Percentiles rank a stretch among this genome's conserved stretches.
These are phyloP conservation scores for Scolopax rusticola DNA, from an alignment of 2,797 vertebrate species.

Conservation along the genomic window DNA sequence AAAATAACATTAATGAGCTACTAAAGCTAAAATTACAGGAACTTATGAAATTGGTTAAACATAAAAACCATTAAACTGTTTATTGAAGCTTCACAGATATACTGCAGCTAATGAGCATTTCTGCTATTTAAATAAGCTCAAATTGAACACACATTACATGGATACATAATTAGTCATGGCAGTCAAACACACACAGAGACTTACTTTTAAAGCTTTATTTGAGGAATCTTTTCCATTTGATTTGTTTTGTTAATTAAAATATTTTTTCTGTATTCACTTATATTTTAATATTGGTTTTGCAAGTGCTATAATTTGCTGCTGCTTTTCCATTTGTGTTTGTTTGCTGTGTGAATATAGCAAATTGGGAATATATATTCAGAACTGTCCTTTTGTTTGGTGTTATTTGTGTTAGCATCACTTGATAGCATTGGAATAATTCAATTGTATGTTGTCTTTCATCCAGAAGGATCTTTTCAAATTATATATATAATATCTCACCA, in stretches of 20 bases:
- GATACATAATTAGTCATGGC: slow-evolving; percentile 88
- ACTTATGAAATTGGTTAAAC: slow-evolving; percentile 88
- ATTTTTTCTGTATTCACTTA: slow-evolving; percentile 81
- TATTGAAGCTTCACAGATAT: slow-evolving; percentile 87
- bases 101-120: slow-evolving; percentile 86
- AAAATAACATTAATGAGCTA: slow-evolving; percentile 87
- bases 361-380: slow-evolving; percentile 60
- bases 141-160: slow-evolving; percentile 87
- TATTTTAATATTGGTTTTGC: slow-evolving; percentile 79
- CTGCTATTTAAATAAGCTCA: slow-evolving; percentile 88
- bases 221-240: slow-evolving; percentile 86
- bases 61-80: slow-evolving; percentile 88
- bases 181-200: slow-evolving; percentile 82
- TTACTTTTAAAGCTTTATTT: slow-evolving; percentile 86
- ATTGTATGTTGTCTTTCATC: slow-evolving; percentile 45
- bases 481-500: neutral
- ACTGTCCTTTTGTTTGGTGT: slow-evolving; percentile 61
- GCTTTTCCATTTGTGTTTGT: slow-evolving; percentile 68
- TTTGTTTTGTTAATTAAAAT: slow-evolving; percentile 87
- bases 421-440: slow-evolving; percentile 51
- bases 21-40: slow-evolving; percentile 84
- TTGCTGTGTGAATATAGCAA: slow-evolving; percentile 59
- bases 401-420: slow-evolving; percentile 64
- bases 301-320: slow-evolving; percentile 74
- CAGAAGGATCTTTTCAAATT: slow-evolving; percentile 38